A percentile compares a stretch with the other conserved stretches of the same genome.
phyloP scores from a whole-genome alignment of 2,797 vertebrate species.

The Hafferia zeledoni region DNA sequence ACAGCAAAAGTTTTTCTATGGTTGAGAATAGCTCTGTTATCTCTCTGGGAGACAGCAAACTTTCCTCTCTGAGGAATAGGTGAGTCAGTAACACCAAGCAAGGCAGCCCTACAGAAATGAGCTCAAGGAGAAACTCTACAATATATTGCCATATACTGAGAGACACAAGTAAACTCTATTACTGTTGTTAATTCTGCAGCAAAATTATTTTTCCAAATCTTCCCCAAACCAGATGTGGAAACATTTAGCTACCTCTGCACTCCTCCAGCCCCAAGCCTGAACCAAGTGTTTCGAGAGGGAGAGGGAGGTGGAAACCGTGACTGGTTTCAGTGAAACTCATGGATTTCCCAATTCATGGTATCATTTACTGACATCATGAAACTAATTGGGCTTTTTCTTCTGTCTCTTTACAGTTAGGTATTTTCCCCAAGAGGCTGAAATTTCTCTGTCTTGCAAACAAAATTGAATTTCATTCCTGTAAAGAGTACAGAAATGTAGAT shows the following conservation, averaged over 20 bases:
- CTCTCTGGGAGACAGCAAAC: not conserved
- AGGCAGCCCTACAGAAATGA: not conserved
- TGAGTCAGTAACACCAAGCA: not conserved
- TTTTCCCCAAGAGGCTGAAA: slow-evolving; percentile 26
- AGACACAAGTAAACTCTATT: slow-evolving; percentile 35
- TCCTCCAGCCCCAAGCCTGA: not conserved
- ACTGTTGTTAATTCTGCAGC: slow-evolving; percentile 34
- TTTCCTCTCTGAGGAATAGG: not conserved
- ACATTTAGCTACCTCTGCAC: slow-evolving; percentile 62
- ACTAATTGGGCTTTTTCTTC: slow-evolving; percentile 46
- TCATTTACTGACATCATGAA: slow-evolving; percentile 45
- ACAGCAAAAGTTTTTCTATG: not conserved
- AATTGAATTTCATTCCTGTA: slow-evolving; percentile 12
- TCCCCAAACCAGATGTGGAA: slow-evolving; percentile 73
- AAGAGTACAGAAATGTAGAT: slow-evolving; percentile 9
- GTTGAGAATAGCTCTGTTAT: not conserved
- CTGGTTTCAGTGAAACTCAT: slow-evolving; percentile 59
- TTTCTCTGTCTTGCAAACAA: slow-evolving; percentile 17
- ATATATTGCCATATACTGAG: not conserved
- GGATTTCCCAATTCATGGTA: slow-evolving; percentile 34
- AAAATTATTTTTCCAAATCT: slow-evolving; percentile 62
- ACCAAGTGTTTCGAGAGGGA: slow-evolving; percentile 41
- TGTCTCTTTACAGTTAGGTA: slow-evolving; percentile 18
- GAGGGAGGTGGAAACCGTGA: slow-evolving; percentile 11
- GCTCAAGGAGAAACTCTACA: fast-evolving